These are phyloP conservation scores for Osedax frankpressi DNA, from an alignment of 2,888 invertebrate genomes.

Conservation along the genomic window DNA sequence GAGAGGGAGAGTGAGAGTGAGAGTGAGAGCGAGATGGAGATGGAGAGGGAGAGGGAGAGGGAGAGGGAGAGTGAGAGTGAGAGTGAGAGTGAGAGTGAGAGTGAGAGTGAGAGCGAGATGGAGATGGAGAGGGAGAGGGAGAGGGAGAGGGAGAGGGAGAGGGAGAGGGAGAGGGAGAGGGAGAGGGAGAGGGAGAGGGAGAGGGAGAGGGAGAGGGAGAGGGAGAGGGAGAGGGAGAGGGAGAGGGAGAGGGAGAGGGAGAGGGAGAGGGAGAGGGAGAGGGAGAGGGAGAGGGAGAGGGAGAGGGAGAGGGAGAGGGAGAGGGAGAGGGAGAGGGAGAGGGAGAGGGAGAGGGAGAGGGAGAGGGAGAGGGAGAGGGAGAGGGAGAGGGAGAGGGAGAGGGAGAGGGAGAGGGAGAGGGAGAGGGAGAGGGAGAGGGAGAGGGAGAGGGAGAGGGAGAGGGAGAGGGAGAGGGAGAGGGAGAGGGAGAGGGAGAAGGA, in stretches of 20 bases:
- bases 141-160: constrained; percentile 17
- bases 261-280: constrained; percentile 7
- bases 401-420: constrained; percentile 11
- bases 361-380: constrained; percentile 18
- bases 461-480: constrained; percentile 3
- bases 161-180: constrained; percentile 10
- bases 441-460: not conserved
- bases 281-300: constrained; percentile 6
- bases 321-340: constrained; percentile 9
- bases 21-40: too few relatives aligned
- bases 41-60: too few relatives aligned
- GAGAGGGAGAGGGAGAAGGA: not conserved
- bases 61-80: constrained; percentile 11
- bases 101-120: constrained; percentile 15
- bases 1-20: not conserved
- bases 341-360: constrained; percentile 15
- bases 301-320: not conserved
- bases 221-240: constrained; percentile 21
- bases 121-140: constrained; percentile 16
- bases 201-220: constrained; percentile 20
- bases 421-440: not conserved
- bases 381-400: constrained; percentile 19
- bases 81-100: constrained; percentile 10
- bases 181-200: constrained; percentile 16
- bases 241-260: constrained; percentile 18